Evolutionary conservation across 2,888 invertebrate species (phyloP), one percentile per base, ranked within the genome.

Genomic region (Drosophila hamatofila): DNA sequence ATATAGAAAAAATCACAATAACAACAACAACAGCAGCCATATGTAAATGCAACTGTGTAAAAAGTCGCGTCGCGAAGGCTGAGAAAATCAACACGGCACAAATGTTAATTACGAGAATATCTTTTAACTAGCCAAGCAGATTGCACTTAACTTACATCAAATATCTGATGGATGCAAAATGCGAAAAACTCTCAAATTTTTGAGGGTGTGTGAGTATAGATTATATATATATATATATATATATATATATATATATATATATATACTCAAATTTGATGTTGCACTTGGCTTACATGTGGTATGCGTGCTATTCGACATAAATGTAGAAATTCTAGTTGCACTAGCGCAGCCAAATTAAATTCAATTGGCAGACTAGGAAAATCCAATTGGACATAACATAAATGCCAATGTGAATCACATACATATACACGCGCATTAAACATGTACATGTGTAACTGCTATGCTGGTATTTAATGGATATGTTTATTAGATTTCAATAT

Each of bases 11-110:
- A 21, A 35, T 14, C 3, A 42, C 18, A 42, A 59, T 52, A 51
- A 60, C 56, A 65, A 64, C 67, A 63, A 46, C 61, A 78, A 42
- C 64, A 65, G 63, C 49, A 61, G 42, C 74, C 60, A 64, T 67
- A 75, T 78, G 78, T 65, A 70, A 72, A 72, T 80, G 61, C 75
- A 69, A 30, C 64, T 63, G 62, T 55, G 66, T 57, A 71, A 63
- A 78, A 72, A 70, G 57, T 78, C 75, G 58, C 76, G 57, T 56
- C 62, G 56, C 83, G 91, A 91, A 91, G 91, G 91, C 91, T 91
- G 91, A 85, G 91, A 91, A 91, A 91, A 91, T 90, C 76, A 85
- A 77, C 82, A 75, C 83, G 74, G 81, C 81, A 81, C 82, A 88
- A 88, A 85, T 89, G 87, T 88, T 86, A 88, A 86, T 88, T 83